These are phyloP conservation scores for Eudemis profundana DNA, from an alignment of 2,888 invertebrate genomes.

Conservation along the genomic window DNA sequence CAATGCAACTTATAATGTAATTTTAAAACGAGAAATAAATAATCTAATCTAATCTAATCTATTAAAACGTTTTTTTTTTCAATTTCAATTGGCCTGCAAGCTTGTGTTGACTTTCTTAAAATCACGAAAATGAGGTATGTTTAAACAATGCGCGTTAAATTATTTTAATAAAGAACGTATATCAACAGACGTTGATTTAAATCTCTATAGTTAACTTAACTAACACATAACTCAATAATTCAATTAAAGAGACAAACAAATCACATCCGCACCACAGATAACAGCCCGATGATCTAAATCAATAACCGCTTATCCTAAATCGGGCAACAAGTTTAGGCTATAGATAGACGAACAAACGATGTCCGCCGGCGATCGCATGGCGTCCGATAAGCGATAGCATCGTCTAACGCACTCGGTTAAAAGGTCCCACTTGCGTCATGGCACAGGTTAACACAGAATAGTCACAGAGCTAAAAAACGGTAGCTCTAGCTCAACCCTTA, in stretches of 20 bases:
- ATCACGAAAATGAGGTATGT: no score
- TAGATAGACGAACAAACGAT: constrained; percentile 58
- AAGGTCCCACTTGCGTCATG: constrained; percentile 65
- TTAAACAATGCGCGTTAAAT: no score
- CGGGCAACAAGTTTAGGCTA: constrained; percentile 49
- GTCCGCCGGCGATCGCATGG: constrained; percentile 62
- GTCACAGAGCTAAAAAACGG: constrained; percentile 9
- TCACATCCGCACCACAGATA: constrained; percentile 29
- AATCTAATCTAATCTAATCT: no score
- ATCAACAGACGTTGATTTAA: no score
- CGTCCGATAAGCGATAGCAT: constrained; percentile 63
- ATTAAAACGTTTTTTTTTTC: no score
- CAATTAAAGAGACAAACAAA: constrained; percentile 29
- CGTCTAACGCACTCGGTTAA: constrained; percentile 62
- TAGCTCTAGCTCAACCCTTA: no score
- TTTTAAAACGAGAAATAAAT: no score
- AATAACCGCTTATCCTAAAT: constrained; percentile 34
- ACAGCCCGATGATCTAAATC: constrained; percentile 26
- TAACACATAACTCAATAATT: constrained; percentile 8
- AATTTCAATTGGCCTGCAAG: no score
- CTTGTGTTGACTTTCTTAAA: no score
- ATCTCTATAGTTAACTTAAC: constrained; percentile 3
- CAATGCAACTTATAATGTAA: no score
- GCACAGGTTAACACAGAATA: constrained; percentile 47
- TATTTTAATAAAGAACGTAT: no score